Evolutionary conservation across 2,888 invertebrate species (phyloP), one percentile per base, ranked within the genome.

Genomic region (Nymphalis urticae): DNA sequence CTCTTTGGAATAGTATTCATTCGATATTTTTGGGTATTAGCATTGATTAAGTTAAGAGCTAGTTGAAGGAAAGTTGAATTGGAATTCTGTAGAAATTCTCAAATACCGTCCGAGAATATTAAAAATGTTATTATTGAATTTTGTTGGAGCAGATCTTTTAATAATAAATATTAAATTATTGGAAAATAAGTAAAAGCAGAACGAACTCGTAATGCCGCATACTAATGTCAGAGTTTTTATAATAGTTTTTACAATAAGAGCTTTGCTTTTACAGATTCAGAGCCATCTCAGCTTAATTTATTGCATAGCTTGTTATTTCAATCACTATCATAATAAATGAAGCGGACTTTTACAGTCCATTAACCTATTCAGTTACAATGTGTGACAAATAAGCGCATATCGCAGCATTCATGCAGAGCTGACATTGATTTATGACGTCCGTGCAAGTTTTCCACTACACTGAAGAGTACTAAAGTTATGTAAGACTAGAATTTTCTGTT

Each of bases 11-110:
- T 56, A 32, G 8, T 56, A 54, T 56, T 56, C 9, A 56, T 32
- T 56, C 54, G 32, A 56, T 56, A 56, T 56, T 56, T 32, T 56
- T 32, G 54, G 54, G 54, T 32, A 56, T 56, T 56, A 56, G n/a
- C 53, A 24, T 53, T 56, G 54, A 56, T 56, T 56, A 32, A 32
- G 32, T 32, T 56, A 56, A 56, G 54, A 32, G 53, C 53, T 53
- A 53, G 54, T 27, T 27, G 54, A 24, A 27, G 16, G 54, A 51
- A 51, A 21, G 10, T 21, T 51, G 54, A 56, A 56, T 56, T 56
- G 54, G n/a, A 32, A 56, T 56, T 56, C 54, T 16, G 17, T 27
- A 32, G 27, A 32, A 56, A 32, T 32, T 56, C 32, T 2, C 27
- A 32, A 32, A 24, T 32, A 32, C n/a, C 32, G 2, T 17, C 13